Evolutionary conservation across 2,797 vertebrate genomes (phyloP).

Genomic region (Rhinichthys osculus): DNA sequence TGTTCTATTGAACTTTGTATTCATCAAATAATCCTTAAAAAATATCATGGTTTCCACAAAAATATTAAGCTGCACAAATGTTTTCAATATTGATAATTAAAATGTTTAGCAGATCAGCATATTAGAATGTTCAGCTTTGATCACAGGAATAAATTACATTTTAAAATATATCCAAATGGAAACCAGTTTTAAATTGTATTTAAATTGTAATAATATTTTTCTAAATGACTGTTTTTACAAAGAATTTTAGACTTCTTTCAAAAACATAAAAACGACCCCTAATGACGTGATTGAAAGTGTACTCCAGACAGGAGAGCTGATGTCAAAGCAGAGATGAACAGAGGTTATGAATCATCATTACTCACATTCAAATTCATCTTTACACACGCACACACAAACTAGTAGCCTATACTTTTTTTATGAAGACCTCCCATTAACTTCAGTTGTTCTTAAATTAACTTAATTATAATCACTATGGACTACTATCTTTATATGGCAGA

Average conservation of each 20-base stretch:
- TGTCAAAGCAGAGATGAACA: not conserved
- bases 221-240: not conserved
- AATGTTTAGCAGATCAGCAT: not conserved
- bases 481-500: constrained; percentile 8
- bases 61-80: not conserved
- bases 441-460: constrained; percentile 4
- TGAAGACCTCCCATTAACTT: constrained; percentile 17
- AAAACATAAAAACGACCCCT: not conserved
- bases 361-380: constrained; percentile 29
- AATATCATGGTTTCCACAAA: not conserved
- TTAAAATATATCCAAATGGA: too few species aligned
- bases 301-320: not conserved
- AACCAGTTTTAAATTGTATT: too few species aligned
- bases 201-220: not conserved
- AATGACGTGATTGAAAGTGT: not conserved
- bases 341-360: constrained; percentile 24
- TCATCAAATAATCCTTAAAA: too few species aligned
- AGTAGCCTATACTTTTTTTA: constrained; percentile 4
- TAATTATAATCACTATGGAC: constrained; percentile 21
- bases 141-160: not conserved
- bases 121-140: not conserved
- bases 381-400: constrained; percentile 27
- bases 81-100: not conserved
- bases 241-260: not conserved
- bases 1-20: too few species aligned